These are phyloP conservation scores for Craterocephalus amniculus DNA, from an alignment of 2,797 vertebrate species.

Conservation along the genomic window DNA sequence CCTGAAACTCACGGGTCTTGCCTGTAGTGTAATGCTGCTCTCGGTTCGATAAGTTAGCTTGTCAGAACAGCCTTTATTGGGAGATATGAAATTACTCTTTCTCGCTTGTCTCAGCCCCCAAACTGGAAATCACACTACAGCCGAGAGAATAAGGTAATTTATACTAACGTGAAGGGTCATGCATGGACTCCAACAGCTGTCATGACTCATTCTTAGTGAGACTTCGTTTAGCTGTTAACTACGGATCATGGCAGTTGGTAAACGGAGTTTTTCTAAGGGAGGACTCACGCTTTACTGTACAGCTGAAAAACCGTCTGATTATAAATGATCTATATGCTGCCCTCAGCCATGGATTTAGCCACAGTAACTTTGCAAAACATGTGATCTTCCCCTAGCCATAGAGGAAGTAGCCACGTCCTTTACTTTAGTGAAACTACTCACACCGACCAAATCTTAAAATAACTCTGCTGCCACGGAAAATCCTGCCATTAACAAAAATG, in stretches of 20 bases:
- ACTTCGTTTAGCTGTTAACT: neutral
- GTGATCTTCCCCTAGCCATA: neutral
- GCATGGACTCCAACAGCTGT: constrained; percentile 2
- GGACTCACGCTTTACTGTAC: neutral
- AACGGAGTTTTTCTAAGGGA: neutral
- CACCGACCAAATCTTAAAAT: neutral
- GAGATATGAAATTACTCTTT: constrained; percentile 89
- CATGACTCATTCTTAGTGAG: neutral
- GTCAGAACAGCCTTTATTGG: constrained; percentile 10
- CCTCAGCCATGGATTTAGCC: neutral
- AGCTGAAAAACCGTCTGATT: neutral
- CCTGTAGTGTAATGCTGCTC: neutral
- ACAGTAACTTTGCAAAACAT: neutral
- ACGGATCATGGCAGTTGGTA: neutral
- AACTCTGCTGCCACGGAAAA: neutral
- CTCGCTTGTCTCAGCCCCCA: constrained; percentile 87
- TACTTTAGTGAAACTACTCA: neutral
- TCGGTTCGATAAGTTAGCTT: neutral
- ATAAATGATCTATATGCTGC: neutral
- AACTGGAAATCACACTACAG: constrained; percentile 93
- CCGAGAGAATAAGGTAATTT: constrained; percentile 88
- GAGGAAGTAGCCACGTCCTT: constrained; percentile 10
- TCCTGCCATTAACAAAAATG: no score
- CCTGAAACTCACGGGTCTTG: neutral
- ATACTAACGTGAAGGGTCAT: constrained; percentile 2